A percentile compares a stretch with the other conserved stretches of the same genome.
phyloP scores from a whole-genome alignment of 2,888 invertebrate genomes.

The Flexamia atlantica region DNA sequence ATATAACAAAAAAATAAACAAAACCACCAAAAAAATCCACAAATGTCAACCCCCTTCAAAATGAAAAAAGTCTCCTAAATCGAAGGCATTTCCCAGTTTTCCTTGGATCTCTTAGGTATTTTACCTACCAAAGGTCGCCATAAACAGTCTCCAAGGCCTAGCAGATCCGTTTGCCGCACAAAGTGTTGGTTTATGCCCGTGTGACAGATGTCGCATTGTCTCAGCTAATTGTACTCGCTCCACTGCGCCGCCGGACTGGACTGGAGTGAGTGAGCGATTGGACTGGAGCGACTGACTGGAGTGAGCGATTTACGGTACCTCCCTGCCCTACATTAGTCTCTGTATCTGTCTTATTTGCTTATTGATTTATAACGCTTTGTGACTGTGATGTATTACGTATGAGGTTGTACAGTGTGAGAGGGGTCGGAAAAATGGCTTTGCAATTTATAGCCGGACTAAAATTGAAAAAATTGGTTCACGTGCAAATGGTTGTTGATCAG shows the following conservation, averaged over 20 bases:
- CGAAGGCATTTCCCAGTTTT: too few species aligned
- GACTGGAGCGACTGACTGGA: neutral
- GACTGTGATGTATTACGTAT: neutral
- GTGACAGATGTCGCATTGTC: conserved; percentile 47
- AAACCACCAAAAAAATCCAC: too few species aligned
- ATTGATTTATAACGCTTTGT: conserved; percentile 23
- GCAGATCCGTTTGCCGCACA: conserved; percentile 14
- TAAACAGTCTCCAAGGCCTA: neutral
- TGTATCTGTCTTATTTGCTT: conserved; percentile 21
- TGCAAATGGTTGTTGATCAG: too few species aligned
- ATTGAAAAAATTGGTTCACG: too few species aligned
- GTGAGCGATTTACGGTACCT: neutral
- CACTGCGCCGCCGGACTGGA: conserved; percentile 2
- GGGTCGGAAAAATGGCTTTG: neutral
- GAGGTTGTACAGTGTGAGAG: neutral
- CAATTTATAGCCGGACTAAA: too few species aligned
- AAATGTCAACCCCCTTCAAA: too few species aligned
- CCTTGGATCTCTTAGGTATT: too few species aligned
- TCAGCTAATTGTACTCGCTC: conserved; percentile 37
- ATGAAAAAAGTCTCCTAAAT: too few species aligned
- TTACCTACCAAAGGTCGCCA: too few species aligned
- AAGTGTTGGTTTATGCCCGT: conserved; percentile 12
- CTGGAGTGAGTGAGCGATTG: conserved; percentile 10
- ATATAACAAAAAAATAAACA: too few species aligned
- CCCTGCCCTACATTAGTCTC: conserved; percentile 25